Evolutionary conservation across 2,888 invertebrate species (phyloP).

Genomic region (Apotomis turbidana): DNA sequence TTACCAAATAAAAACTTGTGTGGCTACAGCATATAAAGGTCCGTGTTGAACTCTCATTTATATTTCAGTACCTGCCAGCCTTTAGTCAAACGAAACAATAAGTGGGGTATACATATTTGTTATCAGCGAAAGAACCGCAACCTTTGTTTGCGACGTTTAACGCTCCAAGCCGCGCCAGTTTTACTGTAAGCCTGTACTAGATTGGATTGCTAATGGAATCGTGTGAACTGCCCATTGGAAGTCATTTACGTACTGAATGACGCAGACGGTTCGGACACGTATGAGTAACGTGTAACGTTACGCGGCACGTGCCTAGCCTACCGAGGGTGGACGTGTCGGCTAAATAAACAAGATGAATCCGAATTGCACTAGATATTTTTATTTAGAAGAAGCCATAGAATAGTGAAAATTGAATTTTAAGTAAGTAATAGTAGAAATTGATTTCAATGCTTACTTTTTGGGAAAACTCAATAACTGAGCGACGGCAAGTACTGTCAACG

Average conservation of each 20-base stretch:
- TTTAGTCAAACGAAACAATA: constrained; percentile 29
- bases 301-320: constrained; percentile 34
- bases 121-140: constrained; percentile 35
- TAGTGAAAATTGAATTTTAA: too few relatives aligned
- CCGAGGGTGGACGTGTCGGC: constrained; percentile 27
- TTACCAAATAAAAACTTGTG: too few relatives aligned
- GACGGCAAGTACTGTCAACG: too few relatives aligned
- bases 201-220: constrained; percentile 43
- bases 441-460: too few relatives aligned
- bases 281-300: constrained; percentile 41
- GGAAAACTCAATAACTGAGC: too few relatives aligned
- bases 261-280: constrained; percentile 37
- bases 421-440: too few relatives aligned
- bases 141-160: constrained; percentile 38
- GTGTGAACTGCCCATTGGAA: constrained; percentile 41
- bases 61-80: neutral
- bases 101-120: constrained; percentile 28
- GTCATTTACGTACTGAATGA: constrained; percentile 40
- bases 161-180: constrained; percentile 29
- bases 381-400: neutral
- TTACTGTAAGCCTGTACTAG: constrained; percentile 36
- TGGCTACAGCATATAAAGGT: too few relatives aligned
- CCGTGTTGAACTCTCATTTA: neutral
- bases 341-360: constrained; percentile 36
- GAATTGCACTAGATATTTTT: constrained; percentile 14